Percentiles rank a stretch among this genome's conserved stretches.
These are phyloP conservation scores for Nomada goodeniana DNA, from an alignment of 2,888 invertebrate species.

Conservation along the genomic window DNA sequence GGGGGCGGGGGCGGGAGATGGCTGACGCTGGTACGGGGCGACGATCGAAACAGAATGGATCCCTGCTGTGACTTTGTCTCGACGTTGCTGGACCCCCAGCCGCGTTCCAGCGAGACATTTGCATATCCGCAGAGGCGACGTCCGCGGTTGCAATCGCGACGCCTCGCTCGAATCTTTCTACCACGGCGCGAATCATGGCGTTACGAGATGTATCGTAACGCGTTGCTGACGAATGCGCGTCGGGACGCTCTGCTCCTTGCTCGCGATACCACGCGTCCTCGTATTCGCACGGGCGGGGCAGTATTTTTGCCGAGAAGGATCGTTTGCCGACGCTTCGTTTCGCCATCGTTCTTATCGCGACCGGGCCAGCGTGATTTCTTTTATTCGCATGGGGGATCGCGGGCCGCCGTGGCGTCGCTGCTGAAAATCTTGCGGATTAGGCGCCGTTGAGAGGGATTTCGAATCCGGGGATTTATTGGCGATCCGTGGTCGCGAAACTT, in stretches of 20 bases:
- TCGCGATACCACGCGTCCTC: conserved; percentile 52
- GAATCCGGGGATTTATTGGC: not conserved
- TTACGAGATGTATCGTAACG: conserved; percentile 45
- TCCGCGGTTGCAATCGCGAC: conserved; percentile 63
- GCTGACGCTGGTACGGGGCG: conserved; percentile 39
- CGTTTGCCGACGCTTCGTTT: conserved; percentile 1
- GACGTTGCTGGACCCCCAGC: conserved; percentile 74
- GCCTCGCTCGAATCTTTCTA: conserved; percentile 64
- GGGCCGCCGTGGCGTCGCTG: not conserved
- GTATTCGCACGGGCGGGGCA: conserved; percentile 23
- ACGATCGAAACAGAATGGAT: conserved; percentile 69
- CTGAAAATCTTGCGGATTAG: not conserved
- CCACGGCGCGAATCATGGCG: conserved; percentile 63
- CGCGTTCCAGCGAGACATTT: conserved; percentile 72
- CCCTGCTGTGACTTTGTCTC: conserved; percentile 83
- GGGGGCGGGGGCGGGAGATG: conserved; percentile 69
- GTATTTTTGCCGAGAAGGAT: conserved; percentile 36
- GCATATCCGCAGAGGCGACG: conserved; percentile 72
- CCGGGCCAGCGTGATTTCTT: not conserved
- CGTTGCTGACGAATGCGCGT: conserved; percentile 54
- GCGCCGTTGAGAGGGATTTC: not conserved
- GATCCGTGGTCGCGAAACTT: not conserved
- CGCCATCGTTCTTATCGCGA: conserved; percentile 31
- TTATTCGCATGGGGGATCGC: not conserved
- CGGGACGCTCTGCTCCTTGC: conserved; percentile 49